phyloP scores from a whole-genome alignment of 2,113 vertebrate species.

The Picathartes gymnocephalus region DNA sequence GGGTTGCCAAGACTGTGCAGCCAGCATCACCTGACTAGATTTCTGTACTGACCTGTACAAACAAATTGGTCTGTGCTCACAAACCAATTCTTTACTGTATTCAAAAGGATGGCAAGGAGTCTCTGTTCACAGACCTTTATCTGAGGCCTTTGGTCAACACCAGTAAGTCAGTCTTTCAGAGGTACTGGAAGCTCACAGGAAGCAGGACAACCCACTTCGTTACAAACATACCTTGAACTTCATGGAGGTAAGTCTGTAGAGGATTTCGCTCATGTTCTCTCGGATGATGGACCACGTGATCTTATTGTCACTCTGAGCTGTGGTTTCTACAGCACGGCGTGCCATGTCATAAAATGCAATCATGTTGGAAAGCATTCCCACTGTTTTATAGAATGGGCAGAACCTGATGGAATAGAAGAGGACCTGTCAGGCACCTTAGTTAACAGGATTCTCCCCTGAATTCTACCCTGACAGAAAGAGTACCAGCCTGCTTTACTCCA shows the following conservation, averaged over 20 bases:
- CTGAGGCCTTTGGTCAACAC: not conserved
- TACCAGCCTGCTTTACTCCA: not conserved
- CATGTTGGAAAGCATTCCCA: conserved; percentile 95
- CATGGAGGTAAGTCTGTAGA: conserved; percentile 94
- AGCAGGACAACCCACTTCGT: not conserved
- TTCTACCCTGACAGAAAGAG: not conserved
- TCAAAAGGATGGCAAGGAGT: not conserved
- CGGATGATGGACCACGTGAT: conserved; percentile 97
- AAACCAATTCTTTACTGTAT: not conserved
- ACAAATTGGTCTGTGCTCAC: not conserved
- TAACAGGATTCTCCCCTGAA: not conserved
- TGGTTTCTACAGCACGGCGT: conserved; percentile 94
- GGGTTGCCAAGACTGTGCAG: not conserved
- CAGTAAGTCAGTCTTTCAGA: not conserved
- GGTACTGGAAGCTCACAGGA: not conserved
- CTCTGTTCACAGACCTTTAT: not conserved
- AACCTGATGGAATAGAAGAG: conserved; percentile 75
- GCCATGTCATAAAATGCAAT: conserved; percentile 97
- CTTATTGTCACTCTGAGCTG: conserved; percentile 95
- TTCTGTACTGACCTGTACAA: not conserved
- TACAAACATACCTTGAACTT: conserved; percentile 89
- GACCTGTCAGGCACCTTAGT: not conserved
- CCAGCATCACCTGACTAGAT: not conserved
- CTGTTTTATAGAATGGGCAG: conserved; percentile 98
- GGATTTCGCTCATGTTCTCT: conserved; percentile 94